phyloP scores from a whole-genome alignment of 2,113 vertebrate genomes.

The Odocoileus virginianus region DNA sequence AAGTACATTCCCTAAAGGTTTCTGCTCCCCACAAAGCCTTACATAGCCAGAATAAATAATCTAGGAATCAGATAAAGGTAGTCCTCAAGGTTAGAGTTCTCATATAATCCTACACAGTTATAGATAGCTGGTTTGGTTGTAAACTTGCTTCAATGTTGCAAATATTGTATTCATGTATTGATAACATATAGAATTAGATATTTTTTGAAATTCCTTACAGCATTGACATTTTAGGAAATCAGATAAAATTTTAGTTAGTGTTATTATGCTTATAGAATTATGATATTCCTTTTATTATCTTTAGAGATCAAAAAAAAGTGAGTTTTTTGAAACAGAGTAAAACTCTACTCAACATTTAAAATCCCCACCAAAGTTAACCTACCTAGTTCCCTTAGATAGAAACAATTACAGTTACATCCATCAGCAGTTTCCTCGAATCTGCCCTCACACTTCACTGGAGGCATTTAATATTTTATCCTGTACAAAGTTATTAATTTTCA shows the following conservation, averaged over 20 bases:
- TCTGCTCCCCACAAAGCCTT: not conserved
- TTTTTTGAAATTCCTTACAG: not conserved
- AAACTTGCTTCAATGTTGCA: not conserved
- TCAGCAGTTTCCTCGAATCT: not conserved
- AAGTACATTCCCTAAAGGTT: not conserved
- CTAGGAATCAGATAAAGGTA: not conserved
- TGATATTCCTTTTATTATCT: not conserved
- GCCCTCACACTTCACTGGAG: not conserved
- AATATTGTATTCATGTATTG: not conserved
- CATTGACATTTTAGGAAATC: not conserved
- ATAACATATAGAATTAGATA: not conserved
- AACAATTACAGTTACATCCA: not conserved
- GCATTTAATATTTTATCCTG: not conserved
- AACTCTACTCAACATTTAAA: not conserved
- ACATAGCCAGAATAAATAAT: not conserved
- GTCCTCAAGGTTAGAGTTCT: not conserved
- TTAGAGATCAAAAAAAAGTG: not conserved
- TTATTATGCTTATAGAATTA: not conserved
- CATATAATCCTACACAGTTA: not conserved
- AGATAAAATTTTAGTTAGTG: not conserved
- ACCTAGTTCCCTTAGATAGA: not conserved
- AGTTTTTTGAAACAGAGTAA: not conserved
- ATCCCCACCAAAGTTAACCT: not conserved
- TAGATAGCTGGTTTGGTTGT: not conserved
- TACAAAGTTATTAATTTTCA: constrained; percentile 23